Conservation (phyloP, 2,113 vertebrate species). For the Empidonax alnorum region DNA sequence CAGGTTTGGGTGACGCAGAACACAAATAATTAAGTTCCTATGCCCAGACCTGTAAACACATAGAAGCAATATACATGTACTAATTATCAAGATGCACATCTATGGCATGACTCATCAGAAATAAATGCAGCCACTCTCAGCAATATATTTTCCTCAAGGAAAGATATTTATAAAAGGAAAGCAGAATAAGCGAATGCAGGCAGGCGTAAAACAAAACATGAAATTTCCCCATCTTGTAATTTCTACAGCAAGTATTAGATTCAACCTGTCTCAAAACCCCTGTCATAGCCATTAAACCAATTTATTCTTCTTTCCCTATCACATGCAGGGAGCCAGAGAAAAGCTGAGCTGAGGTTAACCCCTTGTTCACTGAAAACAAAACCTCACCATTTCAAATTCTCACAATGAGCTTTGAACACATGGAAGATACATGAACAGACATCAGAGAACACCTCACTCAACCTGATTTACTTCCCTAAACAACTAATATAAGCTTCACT, state of each 20-base stretch:
- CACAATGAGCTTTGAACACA: not conserved
- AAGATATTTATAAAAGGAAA: not conserved
- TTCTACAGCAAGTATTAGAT: not conserved
- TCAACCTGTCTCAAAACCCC: not conserved
- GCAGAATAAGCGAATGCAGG: not conserved
- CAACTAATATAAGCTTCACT: not conserved
- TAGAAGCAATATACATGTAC: not conserved
- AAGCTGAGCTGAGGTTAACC: not conserved
- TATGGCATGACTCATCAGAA: not conserved
- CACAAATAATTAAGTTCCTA: not conserved
- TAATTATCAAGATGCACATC: not conserved
- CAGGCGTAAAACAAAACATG: not conserved
- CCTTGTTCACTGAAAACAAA: not conserved
- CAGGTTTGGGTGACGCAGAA: not conserved
- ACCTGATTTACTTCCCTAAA: not conserved
- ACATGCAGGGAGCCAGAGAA: not conserved
- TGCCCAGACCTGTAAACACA: not conserved
- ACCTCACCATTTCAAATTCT: not conserved
- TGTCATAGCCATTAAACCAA: not conserved
- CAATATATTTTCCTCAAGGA: not conserved
- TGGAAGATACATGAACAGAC: not conserved
- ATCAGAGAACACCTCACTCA: not conserved
- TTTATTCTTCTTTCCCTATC: not conserved
- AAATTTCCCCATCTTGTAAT: conserved; percentile 3
- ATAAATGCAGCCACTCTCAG: not conserved